Evolutionary conservation across 2,113 vertebrate genomes (phyloP).

Genomic region (Grus americana): DNA sequence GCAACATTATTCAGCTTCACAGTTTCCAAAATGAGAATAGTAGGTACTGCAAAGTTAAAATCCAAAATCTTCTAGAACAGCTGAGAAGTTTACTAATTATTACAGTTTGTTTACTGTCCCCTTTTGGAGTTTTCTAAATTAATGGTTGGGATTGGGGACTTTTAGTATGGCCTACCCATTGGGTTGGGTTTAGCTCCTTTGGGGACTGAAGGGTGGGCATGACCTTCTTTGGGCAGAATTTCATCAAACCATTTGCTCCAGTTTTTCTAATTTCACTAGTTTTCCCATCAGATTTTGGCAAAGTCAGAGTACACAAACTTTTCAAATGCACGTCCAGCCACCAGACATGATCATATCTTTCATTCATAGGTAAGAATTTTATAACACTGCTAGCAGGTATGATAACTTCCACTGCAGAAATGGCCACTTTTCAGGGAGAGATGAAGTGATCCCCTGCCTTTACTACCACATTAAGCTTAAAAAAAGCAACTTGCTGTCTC

Average conservation of each 20-base stretch:
- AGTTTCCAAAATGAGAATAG: not conserved
- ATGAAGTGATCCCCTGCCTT: not conserved
- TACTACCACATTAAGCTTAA: not conserved
- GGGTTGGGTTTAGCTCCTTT: not conserved
- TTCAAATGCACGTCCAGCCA: not conserved
- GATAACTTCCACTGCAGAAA: not conserved
- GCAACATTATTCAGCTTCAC: not conserved
- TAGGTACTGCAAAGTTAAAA: not conserved
- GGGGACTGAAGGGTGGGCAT: not conserved
- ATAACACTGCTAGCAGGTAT: not conserved
- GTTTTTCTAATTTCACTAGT: not conserved
- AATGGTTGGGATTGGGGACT: not conserved
- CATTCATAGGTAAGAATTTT: not conserved
- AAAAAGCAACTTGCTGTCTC: not conserved
- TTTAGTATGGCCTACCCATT: not conserved
- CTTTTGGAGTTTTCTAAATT: not conserved
- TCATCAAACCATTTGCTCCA: not conserved
- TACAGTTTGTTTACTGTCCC: not conserved
- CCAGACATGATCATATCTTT: not conserved
- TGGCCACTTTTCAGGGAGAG: not conserved
- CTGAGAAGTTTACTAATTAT: not conserved
- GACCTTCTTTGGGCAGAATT: not conserved
- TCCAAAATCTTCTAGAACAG: not conserved
- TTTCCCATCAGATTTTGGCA: not conserved
- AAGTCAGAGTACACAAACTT: not conserved